Evolutionary conservation across 1,140 invertebrate genomes (phyloP).

Genomic region (Whitmania pigra): DNA sequence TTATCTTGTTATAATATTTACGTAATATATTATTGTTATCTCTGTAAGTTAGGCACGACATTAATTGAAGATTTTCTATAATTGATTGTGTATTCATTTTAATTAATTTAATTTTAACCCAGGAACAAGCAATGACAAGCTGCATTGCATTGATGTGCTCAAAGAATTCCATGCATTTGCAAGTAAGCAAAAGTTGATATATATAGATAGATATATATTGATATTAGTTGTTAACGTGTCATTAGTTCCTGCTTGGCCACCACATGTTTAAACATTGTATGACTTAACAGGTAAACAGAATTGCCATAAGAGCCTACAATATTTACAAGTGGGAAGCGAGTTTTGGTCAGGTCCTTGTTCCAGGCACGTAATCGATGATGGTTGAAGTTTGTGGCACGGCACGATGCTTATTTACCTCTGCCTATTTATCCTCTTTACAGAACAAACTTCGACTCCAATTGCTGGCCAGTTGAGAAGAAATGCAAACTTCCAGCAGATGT

Average conservation of each 20-base stretch:
- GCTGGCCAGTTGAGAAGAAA: background rate
- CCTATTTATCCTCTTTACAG: too few relatives aligned
- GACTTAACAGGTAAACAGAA: background rate
- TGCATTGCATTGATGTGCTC: conserved; percentile 70
- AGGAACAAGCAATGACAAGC: conserved; percentile 73
- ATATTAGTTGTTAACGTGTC: too few relatives aligned
- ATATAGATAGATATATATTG: too few relatives aligned
- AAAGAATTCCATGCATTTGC: conserved; percentile 53
- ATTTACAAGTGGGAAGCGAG: conserved; percentile 1
- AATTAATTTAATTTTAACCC: background rate
- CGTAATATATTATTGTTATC: too few relatives aligned
- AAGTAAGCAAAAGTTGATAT: conserved; percentile 48
- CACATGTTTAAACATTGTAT: background rate
- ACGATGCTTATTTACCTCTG: background rate
- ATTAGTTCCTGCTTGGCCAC: background rate
- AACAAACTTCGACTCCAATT: background rate
- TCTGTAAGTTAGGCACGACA: background rate
- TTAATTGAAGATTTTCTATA: too few relatives aligned
- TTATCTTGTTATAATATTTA: too few relatives aligned
- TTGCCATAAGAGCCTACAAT: background rate
- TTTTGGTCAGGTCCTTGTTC: background rate
- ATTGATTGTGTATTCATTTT: too few relatives aligned
- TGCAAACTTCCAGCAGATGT: too few relatives aligned
- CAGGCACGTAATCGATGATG: background rate
- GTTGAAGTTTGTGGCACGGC: background rate